Percentiles rank a stretch among this genome's conserved stretches.
Evolutionary conservation across 2,113 vertebrate genomes (phyloP).

Genomic region (Microtus pennsylvanicus): DNA sequence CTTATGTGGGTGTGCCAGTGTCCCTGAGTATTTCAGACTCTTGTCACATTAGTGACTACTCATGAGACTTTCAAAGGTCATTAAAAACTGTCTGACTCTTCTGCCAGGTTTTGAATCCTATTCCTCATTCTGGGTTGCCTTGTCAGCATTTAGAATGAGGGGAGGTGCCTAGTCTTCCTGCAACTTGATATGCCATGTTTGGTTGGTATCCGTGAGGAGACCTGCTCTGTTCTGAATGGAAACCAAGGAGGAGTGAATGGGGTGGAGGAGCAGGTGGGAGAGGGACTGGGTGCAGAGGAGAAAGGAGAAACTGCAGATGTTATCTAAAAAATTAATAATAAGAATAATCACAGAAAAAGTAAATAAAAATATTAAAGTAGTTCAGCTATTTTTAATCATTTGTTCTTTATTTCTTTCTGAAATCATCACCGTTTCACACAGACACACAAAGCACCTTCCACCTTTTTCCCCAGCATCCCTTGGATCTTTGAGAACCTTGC

Average conservation of each 20-base stretch:
- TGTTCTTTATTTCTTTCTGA: neutral
- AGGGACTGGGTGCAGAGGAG: neutral
- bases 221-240: neutral
- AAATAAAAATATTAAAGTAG: neutral
- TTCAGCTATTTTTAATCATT: slow-evolving; percentile 20
- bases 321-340: neutral
- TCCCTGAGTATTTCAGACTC: slow-evolving; percentile 25
- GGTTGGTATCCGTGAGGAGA: neutral
- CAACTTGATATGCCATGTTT: neutral
- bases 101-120: neutral
- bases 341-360: neutral
- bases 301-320: neutral
- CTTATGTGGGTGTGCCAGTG: neutral
- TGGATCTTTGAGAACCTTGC: neutral
- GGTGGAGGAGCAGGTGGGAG: neutral
- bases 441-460: neutral
- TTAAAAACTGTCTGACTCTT: neutral
- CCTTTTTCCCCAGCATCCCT: neutral
- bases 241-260: neutral
- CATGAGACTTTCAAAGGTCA: slow-evolving; percentile 3
- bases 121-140: neutral
- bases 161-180: neutral
- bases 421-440: neutral
- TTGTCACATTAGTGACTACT: neutral
- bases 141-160: neutral